Conservation (phyloP, 2,888 invertebrate species). For the Limenitis camilla region DNA sequence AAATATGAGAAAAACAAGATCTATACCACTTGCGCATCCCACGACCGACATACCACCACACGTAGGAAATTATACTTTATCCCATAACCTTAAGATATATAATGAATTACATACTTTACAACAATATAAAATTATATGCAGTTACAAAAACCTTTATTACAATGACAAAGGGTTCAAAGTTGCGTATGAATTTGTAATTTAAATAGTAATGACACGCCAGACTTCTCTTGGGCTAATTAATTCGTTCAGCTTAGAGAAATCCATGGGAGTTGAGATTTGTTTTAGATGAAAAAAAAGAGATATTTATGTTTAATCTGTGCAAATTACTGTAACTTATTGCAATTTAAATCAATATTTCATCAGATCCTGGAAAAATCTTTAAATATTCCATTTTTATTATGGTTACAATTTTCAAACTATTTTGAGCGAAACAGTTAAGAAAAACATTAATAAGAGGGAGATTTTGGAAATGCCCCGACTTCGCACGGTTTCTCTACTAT, state of each 20-base stretch:
- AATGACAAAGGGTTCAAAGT: not conserved
- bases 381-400: no score
- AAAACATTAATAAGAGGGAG: no score
- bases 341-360: no score
- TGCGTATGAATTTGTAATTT: not conserved
- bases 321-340: no score
- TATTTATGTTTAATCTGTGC: not conserved
- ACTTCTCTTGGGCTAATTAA: constrained; percentile 21
- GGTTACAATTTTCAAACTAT: no score
- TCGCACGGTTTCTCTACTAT: no score
- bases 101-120: not conserved
- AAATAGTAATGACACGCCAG: constrained; percentile 5
- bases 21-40: constrained; percentile 5
- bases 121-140: not conserved
- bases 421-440: no score
- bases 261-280: constrained; percentile 19
- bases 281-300: constrained; percentile 1
- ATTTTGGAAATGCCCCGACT: no score
- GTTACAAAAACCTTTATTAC: constrained; percentile 1
- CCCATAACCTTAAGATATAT: no score
- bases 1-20: constrained; percentile 19
- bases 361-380: no score
- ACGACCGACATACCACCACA: no score
- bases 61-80: no score
- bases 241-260: constrained; percentile 20